A percentile compares a stretch with the other conserved stretches of the same genome.
Conservation (phyloP, 2,797 vertebrate species). For the Premnoplex brunnescens region DNA sequence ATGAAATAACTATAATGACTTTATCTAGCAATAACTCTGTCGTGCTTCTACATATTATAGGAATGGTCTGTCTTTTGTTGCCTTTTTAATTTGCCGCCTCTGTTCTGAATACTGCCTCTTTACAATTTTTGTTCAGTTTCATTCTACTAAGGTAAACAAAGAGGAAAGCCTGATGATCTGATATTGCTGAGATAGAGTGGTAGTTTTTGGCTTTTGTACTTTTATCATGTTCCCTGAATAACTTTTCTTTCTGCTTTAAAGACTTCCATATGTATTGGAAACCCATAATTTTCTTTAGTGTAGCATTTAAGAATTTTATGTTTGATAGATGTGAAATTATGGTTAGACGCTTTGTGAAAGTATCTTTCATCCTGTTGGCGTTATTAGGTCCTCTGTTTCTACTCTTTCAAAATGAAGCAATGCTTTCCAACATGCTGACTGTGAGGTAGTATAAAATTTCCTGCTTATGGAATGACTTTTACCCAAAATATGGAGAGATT, state of each 20-base stretch:
- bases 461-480: neutral
- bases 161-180: neutral
- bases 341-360: neutral
- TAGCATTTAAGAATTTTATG: neutral
- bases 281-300: neutral
- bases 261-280: rapidly evolving
- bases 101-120: neutral
- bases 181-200: neutral
- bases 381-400: neutral
- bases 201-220: neutral
- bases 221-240: rapidly evolving
- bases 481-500: neutral
- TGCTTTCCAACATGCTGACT: neutral
- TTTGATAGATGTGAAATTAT: neutral
- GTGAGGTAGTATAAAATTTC: neutral
- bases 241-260: neutral
- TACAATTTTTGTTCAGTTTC: neutral
- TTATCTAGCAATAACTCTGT: neutral
- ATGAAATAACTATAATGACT: neutral
- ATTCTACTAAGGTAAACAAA: neutral
- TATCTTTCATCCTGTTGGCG: neutral
- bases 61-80: neutral
- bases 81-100: neutral
- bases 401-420: neutral
- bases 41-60: rapidly evolving